Conservation (phyloP, 2,113 vertebrate genomes). For the Megatriorchis doriae region DNA sequence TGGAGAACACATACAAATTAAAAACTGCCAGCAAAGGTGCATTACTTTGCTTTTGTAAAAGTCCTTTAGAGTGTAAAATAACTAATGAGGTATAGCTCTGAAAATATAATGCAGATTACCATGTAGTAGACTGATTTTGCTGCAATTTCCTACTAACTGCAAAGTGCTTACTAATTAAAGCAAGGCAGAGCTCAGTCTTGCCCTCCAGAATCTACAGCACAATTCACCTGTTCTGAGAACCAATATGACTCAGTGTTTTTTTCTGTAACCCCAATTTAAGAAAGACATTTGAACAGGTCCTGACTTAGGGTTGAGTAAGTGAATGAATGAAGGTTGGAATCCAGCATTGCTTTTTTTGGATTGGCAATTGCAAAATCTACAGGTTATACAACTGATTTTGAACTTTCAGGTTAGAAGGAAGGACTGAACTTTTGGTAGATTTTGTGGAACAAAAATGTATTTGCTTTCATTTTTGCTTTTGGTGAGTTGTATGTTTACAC, state of each 20-base stretch:
- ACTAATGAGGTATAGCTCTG: not conserved
- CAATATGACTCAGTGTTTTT: not conserved
- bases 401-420: not conserved
- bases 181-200: not conserved
- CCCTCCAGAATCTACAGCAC: not conserved
- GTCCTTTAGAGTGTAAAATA: not conserved
- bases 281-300: not conserved
- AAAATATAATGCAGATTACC: not conserved
- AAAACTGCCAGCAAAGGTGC: not conserved
- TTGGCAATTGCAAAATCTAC: not conserved
- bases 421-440: not conserved
- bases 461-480: not conserved
- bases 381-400: not conserved
- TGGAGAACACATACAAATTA: not conserved
- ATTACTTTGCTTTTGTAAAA: not conserved
- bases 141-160: not conserved
- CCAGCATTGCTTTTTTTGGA: not conserved
- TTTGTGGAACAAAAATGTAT: not conserved
- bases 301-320: not conserved
- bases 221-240: not conserved
- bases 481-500: not conserved
- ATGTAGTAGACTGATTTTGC: not conserved
- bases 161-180: not conserved
- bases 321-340: not conserved
- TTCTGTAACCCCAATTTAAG: not conserved